Evolutionary conservation across 2,888 invertebrate species (phyloP).

Genomic region (Caenorhabditis japonica): DNA sequence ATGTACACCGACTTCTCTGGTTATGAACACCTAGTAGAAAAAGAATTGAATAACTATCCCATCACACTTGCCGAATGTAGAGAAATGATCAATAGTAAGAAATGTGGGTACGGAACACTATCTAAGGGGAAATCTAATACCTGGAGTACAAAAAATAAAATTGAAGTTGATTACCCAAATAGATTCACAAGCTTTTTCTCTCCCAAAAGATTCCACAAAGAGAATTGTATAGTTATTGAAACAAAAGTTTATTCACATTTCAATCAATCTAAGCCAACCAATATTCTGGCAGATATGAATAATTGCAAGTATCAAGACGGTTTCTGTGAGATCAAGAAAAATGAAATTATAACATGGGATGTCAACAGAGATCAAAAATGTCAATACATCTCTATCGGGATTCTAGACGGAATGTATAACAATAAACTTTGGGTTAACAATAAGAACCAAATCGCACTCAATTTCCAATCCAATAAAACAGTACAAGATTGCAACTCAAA

Average conservation of each 20-base stretch:
- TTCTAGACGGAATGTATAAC: conserved; percentile 55
- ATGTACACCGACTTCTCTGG: no score
- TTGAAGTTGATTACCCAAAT: conserved; percentile 61
- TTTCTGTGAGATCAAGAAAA: conserved; percentile 55
- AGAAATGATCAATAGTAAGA: conserved; percentile 58
- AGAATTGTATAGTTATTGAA: conserved; percentile 66
- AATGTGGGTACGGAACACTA: conserved; percentile 58
- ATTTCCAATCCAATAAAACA: conserved; percentile 35
- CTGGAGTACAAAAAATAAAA: conserved; percentile 63
- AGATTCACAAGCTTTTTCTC: conserved; percentile 61
- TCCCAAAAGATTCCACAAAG: conserved; percentile 59
- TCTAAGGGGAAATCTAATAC: conserved; percentile 30
- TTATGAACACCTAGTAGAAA: no score
- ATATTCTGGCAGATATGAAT: conserved; percentile 52
- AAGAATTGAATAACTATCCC: no score
- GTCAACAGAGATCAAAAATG: conserved; percentile 60
- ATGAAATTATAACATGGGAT: conserved; percentile 68
- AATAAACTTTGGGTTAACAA: conserved; percentile 58
- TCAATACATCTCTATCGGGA: conserved; percentile 56
- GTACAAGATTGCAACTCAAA: conserved; percentile 31
- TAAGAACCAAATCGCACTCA: conserved; percentile 58
- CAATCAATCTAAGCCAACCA: conserved; percentile 60
- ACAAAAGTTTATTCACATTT: no score
- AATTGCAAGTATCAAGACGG: conserved; percentile 63
- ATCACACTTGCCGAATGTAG: conserved; percentile 58